Conservation (phyloP, 1,140 invertebrate genomes). For the Drosophila nasuta region DNA sequence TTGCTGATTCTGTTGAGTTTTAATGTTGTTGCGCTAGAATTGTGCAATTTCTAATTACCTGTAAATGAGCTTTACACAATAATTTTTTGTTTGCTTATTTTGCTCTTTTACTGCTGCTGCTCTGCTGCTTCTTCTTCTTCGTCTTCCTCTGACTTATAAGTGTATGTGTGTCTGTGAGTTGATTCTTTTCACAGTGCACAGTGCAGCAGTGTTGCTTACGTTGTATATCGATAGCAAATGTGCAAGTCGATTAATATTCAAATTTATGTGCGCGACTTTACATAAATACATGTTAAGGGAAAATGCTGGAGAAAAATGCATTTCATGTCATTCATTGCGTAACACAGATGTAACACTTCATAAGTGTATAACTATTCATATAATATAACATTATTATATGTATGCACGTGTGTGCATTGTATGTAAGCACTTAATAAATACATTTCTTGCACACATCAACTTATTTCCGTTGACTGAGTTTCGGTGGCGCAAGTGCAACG, state of each 20-base stretch:
- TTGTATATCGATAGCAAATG: slow-evolving; percentile 33
- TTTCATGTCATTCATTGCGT: slow-evolving; percentile 52
- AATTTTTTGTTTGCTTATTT: slow-evolving; percentile 45
- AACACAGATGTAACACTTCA: slow-evolving; percentile 26
- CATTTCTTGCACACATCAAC: slow-evolving; percentile 46
- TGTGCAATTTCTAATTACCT: slow-evolving; percentile 35
- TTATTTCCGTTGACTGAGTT: slow-evolving; percentile 81
- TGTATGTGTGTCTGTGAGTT: slow-evolving; percentile 18
- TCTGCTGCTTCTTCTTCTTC: no score
- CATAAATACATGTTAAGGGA: slow-evolving; percentile 3
- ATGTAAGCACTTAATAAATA: slow-evolving; percentile 57
- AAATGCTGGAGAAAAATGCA: not conserved
- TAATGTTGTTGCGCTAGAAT: not conserved
- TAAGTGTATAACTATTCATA: not conserved
- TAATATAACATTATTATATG: not conserved
- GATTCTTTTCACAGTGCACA: slow-evolving; percentile 8
- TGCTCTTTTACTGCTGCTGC: slow-evolving; percentile 30
- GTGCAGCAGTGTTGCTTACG: slow-evolving; percentile 33
- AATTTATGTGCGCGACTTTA: slow-evolving; percentile 19
- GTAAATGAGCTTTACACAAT: slow-evolving; percentile 40
- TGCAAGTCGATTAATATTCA: slow-evolving; percentile 40
- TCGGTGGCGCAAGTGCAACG: slow-evolving; percentile 48
- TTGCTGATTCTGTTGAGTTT: not conserved
- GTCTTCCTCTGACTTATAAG: slow-evolving; percentile 3
- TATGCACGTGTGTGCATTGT: slow-evolving; percentile 24